Evolutionary conservation across 2,888 invertebrate genomes (phyloP).

Genomic region (Hedychridium roseum): DNA sequence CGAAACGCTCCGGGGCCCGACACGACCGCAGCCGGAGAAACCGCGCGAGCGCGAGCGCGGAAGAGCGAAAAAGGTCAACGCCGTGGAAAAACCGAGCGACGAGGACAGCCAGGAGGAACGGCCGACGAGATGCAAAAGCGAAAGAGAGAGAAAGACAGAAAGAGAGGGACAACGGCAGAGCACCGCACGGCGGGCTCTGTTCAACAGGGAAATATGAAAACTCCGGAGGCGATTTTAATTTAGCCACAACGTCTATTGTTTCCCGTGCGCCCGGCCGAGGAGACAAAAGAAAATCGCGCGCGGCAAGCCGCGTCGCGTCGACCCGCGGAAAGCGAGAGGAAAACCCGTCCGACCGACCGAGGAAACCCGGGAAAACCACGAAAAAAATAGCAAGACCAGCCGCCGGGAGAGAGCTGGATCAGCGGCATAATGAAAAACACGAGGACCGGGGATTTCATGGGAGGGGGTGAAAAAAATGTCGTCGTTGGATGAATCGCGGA

Average conservation of each 20-base stretch:
- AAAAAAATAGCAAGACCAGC: no score
- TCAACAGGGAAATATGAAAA: constrained; percentile 59
- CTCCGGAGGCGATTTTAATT: constrained; percentile 64
- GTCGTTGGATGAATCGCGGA: no score
- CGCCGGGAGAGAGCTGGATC: no score
- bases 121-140: not conserved
- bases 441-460: no score
- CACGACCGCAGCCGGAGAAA: constrained; percentile 13
- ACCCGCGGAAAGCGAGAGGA: no score
- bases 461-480: no score
- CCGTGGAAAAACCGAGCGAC: not conserved
- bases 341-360: no score
- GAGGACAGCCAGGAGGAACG: not conserved
- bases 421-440: no score
- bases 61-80: constrained; percentile 1
- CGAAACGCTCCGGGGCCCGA: constrained; percentile 52
- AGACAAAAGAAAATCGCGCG: constrained; percentile 39
- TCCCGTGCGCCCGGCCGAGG: constrained; percentile 36
- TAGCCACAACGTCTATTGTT: constrained; percentile 63
- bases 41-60: constrained; percentile 24
- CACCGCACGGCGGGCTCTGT: constrained; percentile 29
- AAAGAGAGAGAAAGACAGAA: no score
- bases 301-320: no score
- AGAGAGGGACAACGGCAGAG: not conserved
- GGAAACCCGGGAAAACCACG: no score